Evolutionary conservation across 1,140 invertebrate genomes (phyloP).

Genomic region (Coelopa frigida): DNA sequence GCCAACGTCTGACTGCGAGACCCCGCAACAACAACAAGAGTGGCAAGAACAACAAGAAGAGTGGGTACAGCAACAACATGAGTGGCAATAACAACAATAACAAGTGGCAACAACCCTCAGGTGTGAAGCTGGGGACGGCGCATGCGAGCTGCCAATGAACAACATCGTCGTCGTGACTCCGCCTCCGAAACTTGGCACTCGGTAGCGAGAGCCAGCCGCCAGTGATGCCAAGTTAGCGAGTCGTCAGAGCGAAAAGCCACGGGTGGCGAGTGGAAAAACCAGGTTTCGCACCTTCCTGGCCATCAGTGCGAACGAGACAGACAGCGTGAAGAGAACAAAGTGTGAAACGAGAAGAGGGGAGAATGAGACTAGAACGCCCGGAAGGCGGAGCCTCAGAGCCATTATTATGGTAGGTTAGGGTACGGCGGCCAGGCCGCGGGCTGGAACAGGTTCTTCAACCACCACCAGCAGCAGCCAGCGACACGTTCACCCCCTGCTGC

Average conservation of each 20-base stretch:
- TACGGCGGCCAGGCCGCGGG: too few species aligned
- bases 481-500: conserved; percentile 17
- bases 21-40: neutral
- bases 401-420: conserved; percentile 44
- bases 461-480: neutral
- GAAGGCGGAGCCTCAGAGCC: conserved; percentile 10
- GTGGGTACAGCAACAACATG: neutral
- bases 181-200: conserved; percentile 3
- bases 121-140: too few species aligned
- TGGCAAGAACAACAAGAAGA: neutral
- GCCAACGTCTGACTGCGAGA: neutral
- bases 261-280: too few species aligned
- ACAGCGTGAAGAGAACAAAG: too few species aligned
- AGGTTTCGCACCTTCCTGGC: too few species aligned
- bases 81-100: too few species aligned
- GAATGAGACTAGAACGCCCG: too few species aligned
- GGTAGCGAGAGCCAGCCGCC: conserved; percentile 19
- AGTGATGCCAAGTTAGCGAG: conserved; percentile 32
- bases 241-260: too few species aligned
- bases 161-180: neutral
- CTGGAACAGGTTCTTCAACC: too few species aligned
- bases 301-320: too few species aligned
- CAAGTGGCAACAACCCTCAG: too few species aligned
- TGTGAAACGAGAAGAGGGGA: too few species aligned
- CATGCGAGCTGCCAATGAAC: conserved; percentile 22